Base-by-base conservation (phyloP, 2,113 vertebrate species). In the Macquaria australasica region DNA sequence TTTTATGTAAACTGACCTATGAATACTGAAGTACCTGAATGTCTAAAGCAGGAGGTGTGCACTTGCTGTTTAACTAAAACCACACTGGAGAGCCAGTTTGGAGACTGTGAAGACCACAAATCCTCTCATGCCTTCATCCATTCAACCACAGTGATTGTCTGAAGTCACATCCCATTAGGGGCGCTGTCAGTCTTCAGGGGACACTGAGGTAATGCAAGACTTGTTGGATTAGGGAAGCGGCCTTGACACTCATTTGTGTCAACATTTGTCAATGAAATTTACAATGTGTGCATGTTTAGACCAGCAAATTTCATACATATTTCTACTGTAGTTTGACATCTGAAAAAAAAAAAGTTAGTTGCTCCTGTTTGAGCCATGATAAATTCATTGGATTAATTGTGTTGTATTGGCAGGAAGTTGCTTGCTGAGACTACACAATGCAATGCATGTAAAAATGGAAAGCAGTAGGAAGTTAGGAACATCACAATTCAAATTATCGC, bases 201-300 rank as follows among this genome's bases (percentile, higher is more conserved):
- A 73, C 28, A 43, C 10, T 39, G 68, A 43, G 63, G 34, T 68
- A 58, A 80, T 43, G n/a, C 62, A 82, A 76, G 45, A 58, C 28
- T 39, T 71, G 31, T 39, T 66, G 8, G 50, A 39, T 69, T 39
- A 69, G 14, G 1, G 18, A 50, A 73, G 18, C 11, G 41, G 72
- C 23, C 9, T 51, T 77, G 23, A 67, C 62, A 51, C 20, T 72
- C 51, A 31, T 15, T 1, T 25, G n/a, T n/a, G n/a, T n/a, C n/a
- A 41, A 71, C 31, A 71, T 55, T 34, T 72, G n/a, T 55, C 53
- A 55, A 2, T 55, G n/a, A 41, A 37, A 23, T 64, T 31, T 9
- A 34, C n/a, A 20, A 45, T 31, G 10, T 8, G 28, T 43, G 12
- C 1, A 55, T 10, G 9, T 66, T 66, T 4, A 63, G 8, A 63